Evolutionary conservation across 2,113 vertebrate species (phyloP).

Genomic region (Alexandromys fortis): DNA sequence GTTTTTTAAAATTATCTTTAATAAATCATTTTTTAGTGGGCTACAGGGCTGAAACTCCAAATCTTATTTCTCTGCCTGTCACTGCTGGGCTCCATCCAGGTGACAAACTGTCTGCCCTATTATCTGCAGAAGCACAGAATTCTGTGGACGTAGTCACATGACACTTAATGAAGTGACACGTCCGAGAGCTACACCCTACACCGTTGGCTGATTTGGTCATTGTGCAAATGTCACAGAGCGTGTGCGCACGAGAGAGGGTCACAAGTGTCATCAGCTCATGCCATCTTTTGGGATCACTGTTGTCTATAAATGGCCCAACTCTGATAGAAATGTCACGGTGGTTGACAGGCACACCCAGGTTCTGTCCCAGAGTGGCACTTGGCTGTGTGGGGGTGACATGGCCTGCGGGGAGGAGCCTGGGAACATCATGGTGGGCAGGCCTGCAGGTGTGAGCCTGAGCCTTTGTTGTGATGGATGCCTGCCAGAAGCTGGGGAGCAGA

Average conservation of each 20-base stretch:
- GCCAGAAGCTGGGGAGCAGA: neutral
- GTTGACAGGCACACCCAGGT: neutral
- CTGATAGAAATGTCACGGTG: neutral
- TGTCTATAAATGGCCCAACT: neutral
- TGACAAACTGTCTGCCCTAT: neutral
- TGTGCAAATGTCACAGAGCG: neutral
- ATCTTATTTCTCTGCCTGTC: neutral
- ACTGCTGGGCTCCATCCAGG: neutral
- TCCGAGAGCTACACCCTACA: neutral
- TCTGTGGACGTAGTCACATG: neutral
- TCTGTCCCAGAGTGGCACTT: accelerated
- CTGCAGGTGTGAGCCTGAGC: neutral
- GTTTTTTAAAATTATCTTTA: neutral
- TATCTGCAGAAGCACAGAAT: neutral
- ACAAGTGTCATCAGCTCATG: no score
- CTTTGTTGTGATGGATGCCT: no score
- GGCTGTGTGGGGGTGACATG: neutral
- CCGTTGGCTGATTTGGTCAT: neutral
- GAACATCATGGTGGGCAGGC: accelerated
- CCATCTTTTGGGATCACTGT: neutral
- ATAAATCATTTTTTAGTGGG: neutral
- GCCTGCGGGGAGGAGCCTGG: neutral
- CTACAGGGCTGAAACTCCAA: neutral
- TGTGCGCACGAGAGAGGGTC: neutral
- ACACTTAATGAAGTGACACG: neutral